Percentiles rank a stretch among this genome's conserved stretches.
phyloP scores from a whole-genome alignment of 2,797 vertebrate species.

The Momotus momota region DNA sequence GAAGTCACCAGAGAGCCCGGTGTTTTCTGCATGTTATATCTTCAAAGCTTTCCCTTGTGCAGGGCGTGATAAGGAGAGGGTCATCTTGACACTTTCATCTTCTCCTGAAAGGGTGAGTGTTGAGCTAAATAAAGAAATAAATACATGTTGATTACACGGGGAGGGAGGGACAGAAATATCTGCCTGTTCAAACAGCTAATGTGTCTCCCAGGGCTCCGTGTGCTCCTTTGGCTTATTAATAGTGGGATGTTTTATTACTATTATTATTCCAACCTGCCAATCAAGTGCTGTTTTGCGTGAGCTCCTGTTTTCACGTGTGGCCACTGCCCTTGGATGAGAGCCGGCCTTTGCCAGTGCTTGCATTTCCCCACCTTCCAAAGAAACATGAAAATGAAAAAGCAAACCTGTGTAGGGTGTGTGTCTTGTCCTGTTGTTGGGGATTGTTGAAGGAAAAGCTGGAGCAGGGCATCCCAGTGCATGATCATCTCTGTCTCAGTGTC shows the following conservation, averaged over 20 bases:
- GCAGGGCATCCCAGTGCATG: fast-evolving
- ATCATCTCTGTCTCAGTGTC: background rate
- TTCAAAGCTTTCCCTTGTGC: slow-evolving; percentile 74
- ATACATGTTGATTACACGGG: background rate
- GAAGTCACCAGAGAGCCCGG: slow-evolving; percentile 73
- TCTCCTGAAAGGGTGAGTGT: slow-evolving; percentile 54
- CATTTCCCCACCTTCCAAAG: background rate
- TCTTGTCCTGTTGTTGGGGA: background rate
- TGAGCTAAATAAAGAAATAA: slow-evolving; percentile 54
- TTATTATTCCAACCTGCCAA: background rate
- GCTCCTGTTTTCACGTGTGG: background rate
- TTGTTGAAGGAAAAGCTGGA: background rate
- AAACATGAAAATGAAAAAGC: background rate
- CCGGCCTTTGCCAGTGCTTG: background rate
- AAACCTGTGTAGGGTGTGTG: background rate
- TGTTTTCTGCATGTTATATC: slow-evolving; percentile 66
- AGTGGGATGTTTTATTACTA: background rate
- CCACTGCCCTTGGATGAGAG: fast-evolving
- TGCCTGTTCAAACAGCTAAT: slow-evolving; percentile 25
- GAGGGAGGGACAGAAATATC: slow-evolving; percentile 36
- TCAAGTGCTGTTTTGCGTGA: background rate
- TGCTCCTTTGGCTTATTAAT: slow-evolving; percentile 31
- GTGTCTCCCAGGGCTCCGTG: background rate
- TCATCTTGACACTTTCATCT: slow-evolving; percentile 71
- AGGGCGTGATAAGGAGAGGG: slow-evolving; percentile 67